These are phyloP conservation scores for Allygus modestus DNA, from an alignment of 2,888 invertebrate species.

Conservation along the genomic window DNA sequence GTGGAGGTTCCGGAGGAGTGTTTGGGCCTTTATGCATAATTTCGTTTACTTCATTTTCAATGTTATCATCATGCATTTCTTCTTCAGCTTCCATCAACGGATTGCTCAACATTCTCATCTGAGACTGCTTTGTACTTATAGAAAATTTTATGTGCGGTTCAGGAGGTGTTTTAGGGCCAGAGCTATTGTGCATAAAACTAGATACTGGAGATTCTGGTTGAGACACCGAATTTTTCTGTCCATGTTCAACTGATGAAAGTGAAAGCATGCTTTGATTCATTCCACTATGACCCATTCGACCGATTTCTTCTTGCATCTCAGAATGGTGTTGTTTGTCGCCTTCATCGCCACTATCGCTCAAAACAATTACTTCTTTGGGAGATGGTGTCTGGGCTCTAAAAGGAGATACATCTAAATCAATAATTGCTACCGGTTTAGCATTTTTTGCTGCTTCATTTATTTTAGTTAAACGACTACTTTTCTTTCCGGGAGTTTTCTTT, in stretches of 20 bases:
- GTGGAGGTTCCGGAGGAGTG: slow-evolving; percentile 83
- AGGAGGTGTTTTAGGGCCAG: slow-evolving; percentile 86
- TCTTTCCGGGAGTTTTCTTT: slow-evolving; percentile 70
- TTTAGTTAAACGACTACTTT: slow-evolving; percentile 66
- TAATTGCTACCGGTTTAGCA: slow-evolving; percentile 89
- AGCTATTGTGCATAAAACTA: slow-evolving; percentile 73
- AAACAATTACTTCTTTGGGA: slow-evolving; percentile 88
- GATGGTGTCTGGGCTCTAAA: slow-evolving; percentile 90
- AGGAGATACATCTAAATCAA: slow-evolving; percentile 90
- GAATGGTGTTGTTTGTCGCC: slow-evolving; percentile 61
- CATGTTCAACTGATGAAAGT: slow-evolving; percentile 60
- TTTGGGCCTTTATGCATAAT: slow-evolving; percentile 82
- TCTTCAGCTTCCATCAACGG: slow-evolving; percentile 78
- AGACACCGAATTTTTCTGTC: slow-evolving; percentile 64
- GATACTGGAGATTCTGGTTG: slow-evolving; percentile 70
- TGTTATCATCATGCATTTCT: slow-evolving; percentile 71
- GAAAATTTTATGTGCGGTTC: slow-evolving; percentile 85
- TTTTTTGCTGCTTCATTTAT: slow-evolving; percentile 74
- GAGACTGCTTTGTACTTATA: slow-evolving; percentile 76
- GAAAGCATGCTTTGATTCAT: slow-evolving; percentile 61
- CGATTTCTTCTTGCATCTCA: slow-evolving; percentile 62
- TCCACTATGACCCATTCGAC: slow-evolving; percentile 62
- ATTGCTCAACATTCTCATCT: slow-evolving; percentile 78
- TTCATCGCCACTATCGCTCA: slow-evolving; percentile 82
- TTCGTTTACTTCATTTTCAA: slow-evolving; percentile 68